These are phyloP conservation scores for Sesamia nonagrioides DNA, from an alignment of 1,140 invertebrate genomes.

Conservation along the genomic window DNA sequence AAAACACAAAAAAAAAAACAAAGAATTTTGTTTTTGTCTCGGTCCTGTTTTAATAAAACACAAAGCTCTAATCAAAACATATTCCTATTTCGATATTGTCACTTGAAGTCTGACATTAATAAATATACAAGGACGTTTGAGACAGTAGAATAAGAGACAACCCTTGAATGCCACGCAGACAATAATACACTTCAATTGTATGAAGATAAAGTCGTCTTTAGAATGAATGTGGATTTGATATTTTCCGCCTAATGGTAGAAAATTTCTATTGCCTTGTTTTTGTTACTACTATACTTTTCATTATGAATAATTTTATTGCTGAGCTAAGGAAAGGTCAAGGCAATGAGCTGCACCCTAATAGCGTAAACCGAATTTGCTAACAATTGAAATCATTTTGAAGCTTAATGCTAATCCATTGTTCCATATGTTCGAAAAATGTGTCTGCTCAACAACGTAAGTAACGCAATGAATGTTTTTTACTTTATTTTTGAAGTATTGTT, in stretches of 20 bases:
- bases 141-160: conserved; percentile 12
- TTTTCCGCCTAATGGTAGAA: background rate
- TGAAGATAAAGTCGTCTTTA: background rate
- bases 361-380: no score
- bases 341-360: no score
- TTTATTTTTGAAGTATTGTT: no score
- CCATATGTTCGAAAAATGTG: no score
- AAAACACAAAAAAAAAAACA: no score
- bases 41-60: no score
- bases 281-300: background rate
- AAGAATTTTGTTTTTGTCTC: no score
- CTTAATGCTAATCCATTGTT: no score
- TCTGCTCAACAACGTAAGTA: no score
- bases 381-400: no score
- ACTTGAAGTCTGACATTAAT: conserved; percentile 17
- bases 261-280: background rate
- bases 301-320: background rate
- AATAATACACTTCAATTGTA: background rate
- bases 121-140: conserved; percentile 9
- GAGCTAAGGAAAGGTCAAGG: background rate
- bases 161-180: background rate
- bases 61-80: no score
- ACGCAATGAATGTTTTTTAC: no score
- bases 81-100: background rate
- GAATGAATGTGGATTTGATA: background rate